Evolutionary conservation across 1,140 invertebrate genomes (phyloP), one percentile per base, ranked within the genome.

Genomic region (Drosophila watanabei): DNA sequence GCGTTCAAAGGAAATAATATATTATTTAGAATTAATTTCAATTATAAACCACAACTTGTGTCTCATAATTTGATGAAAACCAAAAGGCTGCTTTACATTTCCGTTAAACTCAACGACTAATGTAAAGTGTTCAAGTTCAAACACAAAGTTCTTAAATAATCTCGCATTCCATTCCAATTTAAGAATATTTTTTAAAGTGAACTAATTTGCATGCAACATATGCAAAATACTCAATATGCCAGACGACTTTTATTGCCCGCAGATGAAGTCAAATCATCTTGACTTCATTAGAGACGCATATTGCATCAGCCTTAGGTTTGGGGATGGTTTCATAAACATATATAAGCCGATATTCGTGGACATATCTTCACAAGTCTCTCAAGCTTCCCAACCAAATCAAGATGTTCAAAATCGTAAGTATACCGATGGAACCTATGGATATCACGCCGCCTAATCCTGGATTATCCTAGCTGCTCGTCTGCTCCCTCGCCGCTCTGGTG

Each of bases 391-490:
- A 32, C 54, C 37, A 61, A 75, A 37, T 70, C 60, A 81, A 61
- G n/a, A 82, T 82, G 79, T 77, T 77, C 58, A 77, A 81, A 65
- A 70, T 82, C 43, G 80, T 82, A 66, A 82, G 80, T 82, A 76
- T 56, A 4, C 39, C 32, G 2, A 6, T 6, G 48, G 41, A 9
- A 37, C 4, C 14, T 13, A 37, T 20, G 60, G 28, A 69, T 79
- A 73, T 14, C 32, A 30, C 30, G 10, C 54, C 35, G 16, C 39
- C 41, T 51, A 68, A 70, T 52, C 24, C 18, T 57, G 46, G 51
- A 45, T 65, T 46, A 57, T 43, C 32, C 51, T 51, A 73, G 77
- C 70, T 79, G 64, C 75, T 79, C 49, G 51, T 79, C 64, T 79
- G 75, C 32, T 39, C 79, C 8, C 64, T 75, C 7, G 63, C 59